Base-by-base conservation (phyloP, 2,113 vertebrate species). In the Haemorhous mexicanus region DNA sequence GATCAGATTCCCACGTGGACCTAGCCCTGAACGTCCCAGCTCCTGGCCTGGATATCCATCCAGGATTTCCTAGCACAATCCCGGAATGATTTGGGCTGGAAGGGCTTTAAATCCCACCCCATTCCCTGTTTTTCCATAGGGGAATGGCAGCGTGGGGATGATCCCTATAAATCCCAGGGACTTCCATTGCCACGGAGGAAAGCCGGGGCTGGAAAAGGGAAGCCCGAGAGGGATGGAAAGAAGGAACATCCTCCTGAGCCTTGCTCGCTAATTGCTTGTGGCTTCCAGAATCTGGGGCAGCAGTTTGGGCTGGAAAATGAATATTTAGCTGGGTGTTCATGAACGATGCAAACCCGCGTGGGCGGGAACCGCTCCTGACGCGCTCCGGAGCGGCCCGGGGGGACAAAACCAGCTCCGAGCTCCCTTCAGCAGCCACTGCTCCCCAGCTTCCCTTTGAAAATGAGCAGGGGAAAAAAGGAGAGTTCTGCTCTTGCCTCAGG, bases 151-250 rank as follows among this genome's bases (percentile, higher is more conserved):
- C 8, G 1, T 5, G 21, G 44, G 11, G 44, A 39, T 2, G 28
- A 39, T 39, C 22, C 58, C 58, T 4, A 7, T 4, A 16, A 62
- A 67, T 20, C 5, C 27, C 52, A 26, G n/a, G 22, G 15, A 26
- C n/a, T 4, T 5, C 62, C 41, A 37, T 26, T 3, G 3, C 33
- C 77, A 32, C 1, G 1, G 26, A 53, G 22, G 16, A 55, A 84
- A 58, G 35, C 20, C 2, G 15, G 33, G 14, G 17, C 47, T 32
- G 67, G 27, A 11, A 82, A 93, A 80, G 15, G 37, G 61, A 61
- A 95, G 84, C 95, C 96, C 69, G 7, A 87, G n/a, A 94, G 96
- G 87, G 56, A 91, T 63, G 27, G 9, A 74, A 89, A 89, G 2
- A 43, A 26, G 52, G 32, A 84, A 24, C 43, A 35, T 26, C 32